These are phyloP conservation scores for Chloroclystis v-ata DNA, from an alignment of 2,888 invertebrate genomes.

Conservation along the genomic window DNA sequence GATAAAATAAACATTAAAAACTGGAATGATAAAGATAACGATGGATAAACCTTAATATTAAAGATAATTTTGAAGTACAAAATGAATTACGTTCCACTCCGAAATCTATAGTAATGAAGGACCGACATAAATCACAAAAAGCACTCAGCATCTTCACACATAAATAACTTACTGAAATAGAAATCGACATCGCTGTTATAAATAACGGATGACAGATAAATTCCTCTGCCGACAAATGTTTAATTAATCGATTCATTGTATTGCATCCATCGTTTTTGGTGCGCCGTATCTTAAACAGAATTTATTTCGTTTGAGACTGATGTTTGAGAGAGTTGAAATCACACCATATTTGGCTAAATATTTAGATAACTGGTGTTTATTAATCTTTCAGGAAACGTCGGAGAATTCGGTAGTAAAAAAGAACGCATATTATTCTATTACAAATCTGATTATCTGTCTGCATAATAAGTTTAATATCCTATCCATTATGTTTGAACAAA, in stretches of 20 bases:
- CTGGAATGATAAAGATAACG: too few species aligned
- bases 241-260: constrained; percentile 34
- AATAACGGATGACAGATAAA: constrained; percentile 24
- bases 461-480: too few species aligned
- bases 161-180: constrained; percentile 23
- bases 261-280: constrained; percentile 26
- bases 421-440: too few species aligned
- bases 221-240: constrained; percentile 27
- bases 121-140: constrained; percentile 17
- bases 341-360: neutral
- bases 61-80: too few species aligned
- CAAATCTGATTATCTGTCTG: too few species aligned
- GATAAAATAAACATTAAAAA: too few species aligned
- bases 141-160: constrained; percentile 20
- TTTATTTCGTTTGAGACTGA: constrained; percentile 24
- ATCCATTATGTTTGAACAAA: too few species aligned
- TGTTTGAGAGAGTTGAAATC: constrained; percentile 1
- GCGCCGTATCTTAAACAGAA: constrained; percentile 22
- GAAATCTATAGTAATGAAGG: constrained; percentile 2
- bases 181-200: constrained; percentile 21
- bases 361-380: too few species aligned
- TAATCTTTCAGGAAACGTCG: too few species aligned
- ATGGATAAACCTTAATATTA: too few species aligned
- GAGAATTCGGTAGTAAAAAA: too few species aligned
- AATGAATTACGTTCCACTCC: neutral